phyloP scores from a whole-genome alignment of 2,113 vertebrate species.

The Cepphus grylle region DNA sequence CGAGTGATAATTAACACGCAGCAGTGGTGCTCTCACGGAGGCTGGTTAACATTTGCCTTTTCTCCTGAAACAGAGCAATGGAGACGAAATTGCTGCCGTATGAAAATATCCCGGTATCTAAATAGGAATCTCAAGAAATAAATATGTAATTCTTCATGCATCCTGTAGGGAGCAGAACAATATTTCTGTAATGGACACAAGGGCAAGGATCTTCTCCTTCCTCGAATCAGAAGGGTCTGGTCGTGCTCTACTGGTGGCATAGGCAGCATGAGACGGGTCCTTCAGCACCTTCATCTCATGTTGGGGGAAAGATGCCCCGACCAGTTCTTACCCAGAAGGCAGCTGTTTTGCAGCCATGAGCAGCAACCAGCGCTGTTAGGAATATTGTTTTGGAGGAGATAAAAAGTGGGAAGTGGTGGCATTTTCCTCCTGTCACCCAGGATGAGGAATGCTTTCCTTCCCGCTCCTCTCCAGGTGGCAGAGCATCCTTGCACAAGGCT shows the following conservation, averaged over 20 bases:
- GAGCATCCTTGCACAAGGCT: not conserved
- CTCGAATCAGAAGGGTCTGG: not conserved
- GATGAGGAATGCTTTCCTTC: not conserved
- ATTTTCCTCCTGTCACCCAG: not conserved
- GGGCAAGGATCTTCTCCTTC: not conserved
- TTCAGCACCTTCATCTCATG: not conserved
- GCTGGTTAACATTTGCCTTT: not conserved
- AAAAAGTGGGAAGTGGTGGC: not conserved
- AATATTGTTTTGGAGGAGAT: not conserved
- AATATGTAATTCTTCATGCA: not conserved
- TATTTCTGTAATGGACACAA: not conserved
- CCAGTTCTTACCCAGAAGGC: not conserved
- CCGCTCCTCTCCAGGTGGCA: not conserved
- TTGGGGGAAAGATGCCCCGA: not conserved
- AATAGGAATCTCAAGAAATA: not conserved
- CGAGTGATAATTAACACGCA: not conserved
- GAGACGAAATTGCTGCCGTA: not conserved
- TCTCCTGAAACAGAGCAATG: not conserved
- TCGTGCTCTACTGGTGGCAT: not conserved
- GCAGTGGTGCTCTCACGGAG: not conserved
- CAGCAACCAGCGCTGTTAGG: not conserved
- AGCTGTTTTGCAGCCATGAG: not conserved
- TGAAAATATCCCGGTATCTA: not conserved
- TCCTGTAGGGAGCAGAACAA: conserved; percentile 32
- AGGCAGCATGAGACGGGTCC: not conserved